phyloP scores from a whole-genome alignment of 2,113 vertebrate genomes.

The Nerophis lumbriciformis region DNA sequence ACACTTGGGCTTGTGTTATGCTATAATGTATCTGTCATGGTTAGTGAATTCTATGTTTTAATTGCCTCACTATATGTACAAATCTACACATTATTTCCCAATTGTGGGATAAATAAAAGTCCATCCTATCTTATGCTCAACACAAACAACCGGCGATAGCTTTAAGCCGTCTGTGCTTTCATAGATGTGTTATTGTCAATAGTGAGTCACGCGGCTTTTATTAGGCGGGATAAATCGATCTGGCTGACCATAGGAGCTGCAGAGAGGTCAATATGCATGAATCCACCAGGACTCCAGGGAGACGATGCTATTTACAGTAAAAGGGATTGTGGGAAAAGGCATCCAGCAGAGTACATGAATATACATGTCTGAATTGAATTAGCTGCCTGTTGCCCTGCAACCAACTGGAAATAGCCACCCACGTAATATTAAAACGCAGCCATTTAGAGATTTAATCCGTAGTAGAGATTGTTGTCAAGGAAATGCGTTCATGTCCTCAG shows the following conservation, averaged over 20 bases:
- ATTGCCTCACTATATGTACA: too few species aligned
- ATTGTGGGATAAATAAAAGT: too few species aligned
- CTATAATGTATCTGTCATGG: too few species aligned
- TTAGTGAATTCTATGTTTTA: too few species aligned
- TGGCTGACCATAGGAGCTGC: slow-evolving; percentile 18
- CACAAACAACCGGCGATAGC: too few species aligned
- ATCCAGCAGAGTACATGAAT: not conserved
- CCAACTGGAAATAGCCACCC: slow-evolving; percentile 42
- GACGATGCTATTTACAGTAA: slow-evolving; percentile 47
- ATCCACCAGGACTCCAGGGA: slow-evolving; percentile 27
- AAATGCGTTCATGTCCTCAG: slow-evolving; percentile 17
- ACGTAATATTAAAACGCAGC: slow-evolving; percentile 14
- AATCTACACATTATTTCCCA: too few species aligned
- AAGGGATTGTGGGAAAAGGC: slow-evolving; percentile 18
- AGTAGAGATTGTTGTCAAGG: not conserved
- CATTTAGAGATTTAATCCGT: slow-evolving; percentile 32
- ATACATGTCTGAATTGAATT: slow-evolving; percentile 34
- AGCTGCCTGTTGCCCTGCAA: slow-evolving; percentile 26
- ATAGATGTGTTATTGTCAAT: not conserved
- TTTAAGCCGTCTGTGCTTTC: too few species aligned
- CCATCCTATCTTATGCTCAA: too few species aligned
- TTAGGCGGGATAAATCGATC: slow-evolving; percentile 21
- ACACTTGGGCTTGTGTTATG: too few species aligned
- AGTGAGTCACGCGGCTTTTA: slow-evolving; percentile 21
- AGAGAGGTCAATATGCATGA: slow-evolving; percentile 41